Base-by-base conservation (phyloP, 2,888 invertebrate species). In the Brachyopa scutellaris region DNA sequence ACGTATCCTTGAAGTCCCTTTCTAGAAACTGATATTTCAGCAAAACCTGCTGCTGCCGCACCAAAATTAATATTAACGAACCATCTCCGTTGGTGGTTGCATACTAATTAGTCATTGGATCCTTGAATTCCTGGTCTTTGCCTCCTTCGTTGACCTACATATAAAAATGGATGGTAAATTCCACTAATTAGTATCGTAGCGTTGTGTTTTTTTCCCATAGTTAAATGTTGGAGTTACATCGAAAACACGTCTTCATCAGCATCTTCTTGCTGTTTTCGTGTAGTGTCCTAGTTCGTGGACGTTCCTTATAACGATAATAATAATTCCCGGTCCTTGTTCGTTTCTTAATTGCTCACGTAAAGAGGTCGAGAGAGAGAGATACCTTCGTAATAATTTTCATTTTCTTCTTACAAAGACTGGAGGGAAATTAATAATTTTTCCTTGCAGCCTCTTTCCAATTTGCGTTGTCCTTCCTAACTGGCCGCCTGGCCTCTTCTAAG, bases 341-440 rank as follows among this genome's bases (percentile, higher is more conserved):
- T 61, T 53, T 38, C 77, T 53, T 82, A 82, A 82, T 82, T 82
- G 82, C 82, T 82, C 82, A 82, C 82, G 82, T 82, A 80, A 80
- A 57, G 51, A 55, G 13, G 33, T 36, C 53, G 26, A 76, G 47
- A 45, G 62, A 80, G 26, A 76, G 47, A 45, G 62, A 80, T 57
- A 70, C 45, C 76, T 74, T 57, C 57, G 80, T 61, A 82, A 82
- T 76, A 76, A 76, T 82, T 76, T 70, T 45, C 82, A 59, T 80
- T 67, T 57, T 42, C 74, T 62, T 42, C 61, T 61, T 62, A 33
- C 49, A 13, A 61, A 59, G 62, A 57, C 55, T 62, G 31, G 55
- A 33, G 33, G 62, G 11, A 80, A 76, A 80, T 80, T 80, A 80
- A 70, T 80, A 80, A 74, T 80, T 64, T 69, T 62, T 67, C 38